Base-by-base conservation (phyloP, 2,888 invertebrate genomes). In the Heliconius erato region DNA sequence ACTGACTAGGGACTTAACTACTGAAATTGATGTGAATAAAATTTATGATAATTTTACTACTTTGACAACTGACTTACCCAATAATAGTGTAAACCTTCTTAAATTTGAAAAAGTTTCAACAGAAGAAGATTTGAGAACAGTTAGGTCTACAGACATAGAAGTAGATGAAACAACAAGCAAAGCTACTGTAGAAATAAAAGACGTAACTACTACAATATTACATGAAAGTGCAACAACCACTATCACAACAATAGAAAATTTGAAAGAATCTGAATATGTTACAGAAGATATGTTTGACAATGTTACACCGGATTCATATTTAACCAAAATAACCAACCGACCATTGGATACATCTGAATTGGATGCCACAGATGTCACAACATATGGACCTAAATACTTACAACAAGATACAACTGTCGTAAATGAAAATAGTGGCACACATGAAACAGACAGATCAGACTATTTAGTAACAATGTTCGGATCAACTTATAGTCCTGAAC, bases 51-150 rank as follows among this genome's bases (percentile, higher is more conserved):
- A 14, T 76, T 40, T 40, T 72, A 76, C 44, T 49, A 79, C 59
- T 80, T 49, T 63, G n/a, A 76, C 74, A 35, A 59, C n/a, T 2
- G 72, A 72, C 72, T 16, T 72, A 72, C 72, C 26, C 26, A 26
- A 72, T n/a, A 72, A 3, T 44, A 71, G n/a, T 26, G 12, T 14
- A 71, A n/a, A 71, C 16, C 26, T 71, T 71, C 26, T 26, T 44
- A n/a, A 71, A 44, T n/a, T 26, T 71, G 7, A 40, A 44, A 71
- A 40, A 71, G 71, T 12, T 23, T 5, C 19, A n/a, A 71, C 71
- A 40, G 71, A n/a, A 40, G n/a, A 71, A 68, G 78, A 65, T 79
- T 59, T 63, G 1, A 63, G 23, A 32, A 74, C 74, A n/a, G 32
- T 63, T 6, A 59, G 12, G 26, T 71, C 74, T 59, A 23, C 32